A percentile compares a stretch with the other conserved stretches of the same genome.
Conservation (phyloP, 2,797 vertebrate species). For the Alcedo quadribrachys region DNA sequence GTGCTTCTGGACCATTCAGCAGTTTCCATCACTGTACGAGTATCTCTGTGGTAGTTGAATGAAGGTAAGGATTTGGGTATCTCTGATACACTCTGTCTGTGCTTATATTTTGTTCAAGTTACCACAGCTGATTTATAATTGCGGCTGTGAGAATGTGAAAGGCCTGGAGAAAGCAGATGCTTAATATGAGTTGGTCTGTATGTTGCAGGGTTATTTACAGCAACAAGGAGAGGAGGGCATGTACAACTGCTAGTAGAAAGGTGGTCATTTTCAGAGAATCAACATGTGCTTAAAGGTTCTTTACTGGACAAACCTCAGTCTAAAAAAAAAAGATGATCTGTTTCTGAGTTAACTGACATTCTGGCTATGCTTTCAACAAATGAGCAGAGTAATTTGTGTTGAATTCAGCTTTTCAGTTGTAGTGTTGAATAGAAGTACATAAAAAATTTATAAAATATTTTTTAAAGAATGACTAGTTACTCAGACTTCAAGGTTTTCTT, state of each 20-base stretch:
- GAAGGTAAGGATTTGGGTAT: background rate
- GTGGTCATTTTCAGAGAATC: background rate
- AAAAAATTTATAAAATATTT: background rate
- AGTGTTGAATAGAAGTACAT: background rate
- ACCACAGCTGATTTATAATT: background rate
- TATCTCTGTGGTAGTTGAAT: background rate
- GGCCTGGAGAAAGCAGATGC: background rate
- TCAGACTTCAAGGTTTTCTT: background rate
- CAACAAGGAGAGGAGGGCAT: background rate
- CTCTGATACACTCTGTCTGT: background rate
- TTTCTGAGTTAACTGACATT: background rate
- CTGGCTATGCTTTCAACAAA: background rate
- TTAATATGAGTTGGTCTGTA: background rate
- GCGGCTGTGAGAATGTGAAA: background rate
- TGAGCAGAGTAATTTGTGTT: background rate
- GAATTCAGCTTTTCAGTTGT: background rate
- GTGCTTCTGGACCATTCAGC: background rate
- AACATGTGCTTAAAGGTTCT: background rate
- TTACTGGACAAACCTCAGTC: background rate
- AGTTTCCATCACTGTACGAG: background rate
- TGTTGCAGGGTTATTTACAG: background rate
- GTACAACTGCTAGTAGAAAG: background rate
- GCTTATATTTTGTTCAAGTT: background rate
- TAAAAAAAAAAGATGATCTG: background rate
- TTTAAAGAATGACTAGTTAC: background rate